These are phyloP conservation scores for Sycophaga agraensis DNA, from an alignment of 1,140 invertebrate genomes.

Conservation along the genomic window DNA sequence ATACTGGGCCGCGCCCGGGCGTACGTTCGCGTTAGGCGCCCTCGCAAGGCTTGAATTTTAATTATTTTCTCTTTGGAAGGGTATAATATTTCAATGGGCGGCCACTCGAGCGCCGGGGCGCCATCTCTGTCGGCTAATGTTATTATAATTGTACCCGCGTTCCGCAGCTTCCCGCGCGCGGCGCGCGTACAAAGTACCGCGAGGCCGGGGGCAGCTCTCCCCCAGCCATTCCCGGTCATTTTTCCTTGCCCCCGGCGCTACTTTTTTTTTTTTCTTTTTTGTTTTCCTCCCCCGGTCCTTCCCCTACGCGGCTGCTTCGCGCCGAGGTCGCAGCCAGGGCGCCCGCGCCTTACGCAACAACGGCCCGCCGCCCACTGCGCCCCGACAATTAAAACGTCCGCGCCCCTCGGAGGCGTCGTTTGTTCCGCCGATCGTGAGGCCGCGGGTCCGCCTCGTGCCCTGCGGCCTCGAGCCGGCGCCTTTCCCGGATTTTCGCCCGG, in stretches of 20 bases:
- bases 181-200: background rate
- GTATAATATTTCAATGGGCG: conserved; percentile 59
- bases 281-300: conserved; percentile 3
- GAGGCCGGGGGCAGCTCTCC: background rate
- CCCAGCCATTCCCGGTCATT: conserved; percentile 25
- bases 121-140: conserved; percentile 57
- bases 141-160: conserved; percentile 57
- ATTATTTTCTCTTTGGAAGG: conserved; percentile 59
- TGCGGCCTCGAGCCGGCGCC: background rate
- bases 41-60: conserved; percentile 58
- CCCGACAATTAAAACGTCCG: conserved; percentile 24
- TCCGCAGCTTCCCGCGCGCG: conserved; percentile 1
- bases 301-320: too few species aligned
- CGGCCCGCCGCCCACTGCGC: conserved; percentile 13
- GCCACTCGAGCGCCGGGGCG: conserved; percentile 43
- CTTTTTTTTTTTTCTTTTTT: background rate
- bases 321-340: too few species aligned
- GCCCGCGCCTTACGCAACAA: conserved; percentile 16
- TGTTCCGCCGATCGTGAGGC: background rate
- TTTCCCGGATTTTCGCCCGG: background rate
- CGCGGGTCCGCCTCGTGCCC: background rate
- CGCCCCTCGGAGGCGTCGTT: background rate
- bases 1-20: background rate
- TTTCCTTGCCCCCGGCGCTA: conserved; percentile 20
- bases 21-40: conserved; percentile 13